Percentiles rank a stretch among this genome's conserved stretches.
phyloP scores from a whole-genome alignment of 2,797 vertebrate genomes.

The Pseudopleuronectes americanus region DNA sequence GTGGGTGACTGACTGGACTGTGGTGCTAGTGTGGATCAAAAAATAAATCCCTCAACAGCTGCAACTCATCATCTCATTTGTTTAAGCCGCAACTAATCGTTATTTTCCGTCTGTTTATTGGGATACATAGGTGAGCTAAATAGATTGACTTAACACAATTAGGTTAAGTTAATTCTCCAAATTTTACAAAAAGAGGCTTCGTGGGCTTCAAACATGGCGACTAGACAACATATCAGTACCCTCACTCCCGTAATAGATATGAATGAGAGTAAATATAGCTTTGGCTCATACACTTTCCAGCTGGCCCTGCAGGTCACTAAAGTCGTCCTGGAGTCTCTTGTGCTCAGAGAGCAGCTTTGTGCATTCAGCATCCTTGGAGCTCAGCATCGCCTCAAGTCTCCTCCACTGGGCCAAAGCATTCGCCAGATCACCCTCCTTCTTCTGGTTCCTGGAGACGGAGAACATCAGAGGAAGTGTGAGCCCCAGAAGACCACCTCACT shows the following conservation, averaged over 20 bases:
- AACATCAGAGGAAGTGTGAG: neutral
- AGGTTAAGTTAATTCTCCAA: no score
- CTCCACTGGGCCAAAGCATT: constrained; percentile 71
- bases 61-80: no score
- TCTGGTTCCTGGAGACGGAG: constrained; percentile 78
- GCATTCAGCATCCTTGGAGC: constrained; percentile 80
- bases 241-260: neutral
- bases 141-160: no score
- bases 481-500: neutral
- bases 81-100: no score
- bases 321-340: constrained; percentile 65
- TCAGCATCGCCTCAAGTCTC: constrained; percentile 80
- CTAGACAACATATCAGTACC: no score
- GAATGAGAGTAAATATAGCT: neutral
- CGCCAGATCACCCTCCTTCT: constrained; percentile 84
- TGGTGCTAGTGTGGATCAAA: no score
- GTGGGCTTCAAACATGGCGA: neutral
- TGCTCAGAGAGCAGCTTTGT: constrained; percentile 78
- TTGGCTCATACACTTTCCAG: constrained; percentile 78
- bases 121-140: no score
- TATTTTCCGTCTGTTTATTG: no score
- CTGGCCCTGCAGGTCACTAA: constrained; percentile 78
- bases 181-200: neutral
- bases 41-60: no score
- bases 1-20: no score